These are phyloP conservation scores for Pipistrellus pipistrellus DNA, from an alignment of 2,797 vertebrate genomes.

Conservation along the genomic window DNA sequence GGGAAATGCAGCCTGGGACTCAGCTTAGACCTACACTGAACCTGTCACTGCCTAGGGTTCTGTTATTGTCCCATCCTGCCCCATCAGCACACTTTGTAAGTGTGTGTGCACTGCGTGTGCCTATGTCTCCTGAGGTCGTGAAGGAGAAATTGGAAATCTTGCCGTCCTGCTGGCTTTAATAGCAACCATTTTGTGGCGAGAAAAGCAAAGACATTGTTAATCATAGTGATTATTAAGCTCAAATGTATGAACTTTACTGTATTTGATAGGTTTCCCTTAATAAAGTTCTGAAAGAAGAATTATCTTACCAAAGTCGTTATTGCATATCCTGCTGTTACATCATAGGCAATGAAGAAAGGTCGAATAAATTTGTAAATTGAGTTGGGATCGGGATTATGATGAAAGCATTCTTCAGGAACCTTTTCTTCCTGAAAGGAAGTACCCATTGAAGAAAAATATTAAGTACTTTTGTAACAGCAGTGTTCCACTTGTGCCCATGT, in stretches of 20 bases:
- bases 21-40: too few species aligned
- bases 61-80: too few species aligned
- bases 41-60: too few species aligned
- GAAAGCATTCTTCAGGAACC: slow-evolving; percentile 91
- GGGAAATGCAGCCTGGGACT: too few species aligned
- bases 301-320: slow-evolving; percentile 96
- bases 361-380: slow-evolving; percentile 98
- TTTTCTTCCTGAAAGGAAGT: slow-evolving; percentile 92
- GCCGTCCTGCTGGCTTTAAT: not conserved
- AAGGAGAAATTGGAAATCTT: not conserved
- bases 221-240: not conserved
- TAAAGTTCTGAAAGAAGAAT: not conserved
- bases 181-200: slow-evolving; percentile 10
- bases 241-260: not conserved
- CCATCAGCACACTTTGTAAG: not conserved
- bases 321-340: slow-evolving; percentile 93
- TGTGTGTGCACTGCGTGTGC: not conserved
- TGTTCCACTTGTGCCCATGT: not conserved
- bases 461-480: not conserved
- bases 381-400: slow-evolving; percentile 95
- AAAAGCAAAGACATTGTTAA: slow-evolving; percentile 46
- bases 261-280: slow-evolving; percentile 33
- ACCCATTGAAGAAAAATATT: slow-evolving; percentile 9
- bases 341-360: slow-evolving; percentile 86
- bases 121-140: not conserved